phyloP scores from a whole-genome alignment of 2,797 vertebrate species.

The Pseudocheirus occidentalis region DNA sequence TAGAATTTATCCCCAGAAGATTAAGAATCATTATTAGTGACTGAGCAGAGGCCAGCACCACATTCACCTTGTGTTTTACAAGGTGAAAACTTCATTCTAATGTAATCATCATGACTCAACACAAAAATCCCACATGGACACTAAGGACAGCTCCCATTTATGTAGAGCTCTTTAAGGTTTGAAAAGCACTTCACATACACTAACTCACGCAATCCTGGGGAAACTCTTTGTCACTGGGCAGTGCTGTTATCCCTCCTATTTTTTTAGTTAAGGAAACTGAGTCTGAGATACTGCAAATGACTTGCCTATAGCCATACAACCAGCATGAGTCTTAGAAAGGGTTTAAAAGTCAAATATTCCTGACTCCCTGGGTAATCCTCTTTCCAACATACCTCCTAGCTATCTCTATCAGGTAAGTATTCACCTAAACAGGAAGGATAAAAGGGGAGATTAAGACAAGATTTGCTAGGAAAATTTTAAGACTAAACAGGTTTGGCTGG shows the following conservation, averaged over 20 bases:
- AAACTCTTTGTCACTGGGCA: neutral
- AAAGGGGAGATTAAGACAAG: neutral
- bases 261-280: neutral
- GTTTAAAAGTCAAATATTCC: neutral
- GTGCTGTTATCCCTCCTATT: neutral
- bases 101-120: slow-evolving; percentile 18
- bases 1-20: slow-evolving; percentile 64
- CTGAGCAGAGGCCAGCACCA: slow-evolving; percentile 36
- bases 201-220: too few species aligned
- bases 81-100: slow-evolving; percentile 36
- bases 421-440: neutral
- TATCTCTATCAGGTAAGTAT: neutral
- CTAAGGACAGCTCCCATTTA: neutral
- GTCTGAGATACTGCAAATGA: neutral
- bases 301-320: neutral
- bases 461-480: neutral
- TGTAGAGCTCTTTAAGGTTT: neutral
- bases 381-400: neutral
- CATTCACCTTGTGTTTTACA: slow-evolving; percentile 43
- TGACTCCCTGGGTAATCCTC: neutral
- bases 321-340: neutral
- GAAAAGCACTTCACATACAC: neutral
- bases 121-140: neutral
- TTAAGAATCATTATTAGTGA: slow-evolving; percentile 48
- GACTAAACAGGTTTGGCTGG: slow-evolving; percentile 25